These are phyloP conservation scores for Nephrotoma flavescens DNA, from an alignment of 2,888 invertebrate species.

Conservation along the genomic window DNA sequence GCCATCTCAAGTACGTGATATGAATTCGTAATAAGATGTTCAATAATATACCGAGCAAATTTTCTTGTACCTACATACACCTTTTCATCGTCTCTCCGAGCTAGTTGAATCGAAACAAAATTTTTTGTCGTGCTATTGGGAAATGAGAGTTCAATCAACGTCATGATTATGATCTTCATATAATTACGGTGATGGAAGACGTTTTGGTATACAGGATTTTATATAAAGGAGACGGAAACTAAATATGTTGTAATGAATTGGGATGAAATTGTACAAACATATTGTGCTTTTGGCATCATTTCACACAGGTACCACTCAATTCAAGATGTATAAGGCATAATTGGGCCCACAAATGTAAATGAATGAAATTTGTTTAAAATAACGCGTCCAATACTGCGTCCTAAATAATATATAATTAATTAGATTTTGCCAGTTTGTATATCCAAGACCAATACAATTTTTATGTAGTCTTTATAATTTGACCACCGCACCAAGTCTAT, in stretches of 20 bases:
- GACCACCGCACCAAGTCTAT: too few species aligned
- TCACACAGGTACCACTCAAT: too few species aligned
- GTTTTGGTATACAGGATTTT: not conserved
- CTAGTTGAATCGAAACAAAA: not conserved
- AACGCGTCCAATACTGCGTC: too few species aligned
- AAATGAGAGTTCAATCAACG: not conserved
- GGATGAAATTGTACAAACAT: too few species aligned
- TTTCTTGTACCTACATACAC: not conserved
- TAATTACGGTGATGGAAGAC: not conserved
- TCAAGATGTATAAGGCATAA: too few species aligned
- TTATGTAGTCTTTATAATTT: too few species aligned
- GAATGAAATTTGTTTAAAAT: too few species aligned
- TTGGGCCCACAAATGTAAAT: too few species aligned
- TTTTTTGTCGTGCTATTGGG: not conserved
- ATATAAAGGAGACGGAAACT: not conserved
- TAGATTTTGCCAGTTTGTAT: too few species aligned
- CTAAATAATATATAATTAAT: too few species aligned
- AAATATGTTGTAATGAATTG: not conserved
- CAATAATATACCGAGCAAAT: not conserved
- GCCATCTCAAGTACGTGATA: not conserved
- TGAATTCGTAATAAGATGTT: not conserved
- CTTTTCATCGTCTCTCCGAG: not conserved
- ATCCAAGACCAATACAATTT: too few species aligned
- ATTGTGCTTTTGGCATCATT: too few species aligned
- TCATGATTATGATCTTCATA: not conserved